Conservation (phyloP, 2,113 vertebrate species). For the Dipodomys ordii region DNA sequence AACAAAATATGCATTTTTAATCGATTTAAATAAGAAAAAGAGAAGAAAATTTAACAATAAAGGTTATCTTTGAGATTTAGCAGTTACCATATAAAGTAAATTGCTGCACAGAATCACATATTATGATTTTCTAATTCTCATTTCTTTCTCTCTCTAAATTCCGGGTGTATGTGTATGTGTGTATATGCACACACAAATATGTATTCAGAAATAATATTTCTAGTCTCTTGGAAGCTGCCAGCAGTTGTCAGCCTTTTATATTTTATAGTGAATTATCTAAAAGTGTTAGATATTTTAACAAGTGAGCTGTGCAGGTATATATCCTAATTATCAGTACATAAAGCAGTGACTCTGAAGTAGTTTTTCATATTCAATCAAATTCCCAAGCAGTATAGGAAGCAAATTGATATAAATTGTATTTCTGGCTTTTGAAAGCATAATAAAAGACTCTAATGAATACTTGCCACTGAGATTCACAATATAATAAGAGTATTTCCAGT, state of each 20-base stretch:
- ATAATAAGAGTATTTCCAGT: conserved; percentile 39
- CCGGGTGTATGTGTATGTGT: background rate
- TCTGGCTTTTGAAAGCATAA: conserved; percentile 63
- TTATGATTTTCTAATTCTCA: background rate
- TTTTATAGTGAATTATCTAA: conserved; percentile 21
- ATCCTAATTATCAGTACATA: background rate
- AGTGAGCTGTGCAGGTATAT: background rate
- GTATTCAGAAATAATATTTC: background rate
- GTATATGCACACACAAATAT: background rate
- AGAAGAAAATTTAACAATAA: background rate
- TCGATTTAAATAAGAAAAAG: too few relatives aligned
- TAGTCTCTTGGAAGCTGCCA: background rate
- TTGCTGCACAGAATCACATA: background rate
- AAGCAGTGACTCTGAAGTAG: background rate
- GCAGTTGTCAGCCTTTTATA: background rate
- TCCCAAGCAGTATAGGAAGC: conserved; percentile 48
- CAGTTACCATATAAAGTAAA: background rate
- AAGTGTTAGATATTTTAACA: conserved; percentile 23
- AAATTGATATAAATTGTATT: conserved; percentile 70
- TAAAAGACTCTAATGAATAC: conserved; percentile 64
- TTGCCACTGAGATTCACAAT: conserved; percentile 15
- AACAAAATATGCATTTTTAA: background rate
- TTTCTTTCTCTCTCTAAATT: background rate
- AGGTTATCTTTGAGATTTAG: background rate
- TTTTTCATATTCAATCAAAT: conserved; percentile 67